These are phyloP conservation scores for Pantala flavescens DNA, from an alignment of 1,140 invertebrate genomes.

Conservation along the genomic window DNA sequence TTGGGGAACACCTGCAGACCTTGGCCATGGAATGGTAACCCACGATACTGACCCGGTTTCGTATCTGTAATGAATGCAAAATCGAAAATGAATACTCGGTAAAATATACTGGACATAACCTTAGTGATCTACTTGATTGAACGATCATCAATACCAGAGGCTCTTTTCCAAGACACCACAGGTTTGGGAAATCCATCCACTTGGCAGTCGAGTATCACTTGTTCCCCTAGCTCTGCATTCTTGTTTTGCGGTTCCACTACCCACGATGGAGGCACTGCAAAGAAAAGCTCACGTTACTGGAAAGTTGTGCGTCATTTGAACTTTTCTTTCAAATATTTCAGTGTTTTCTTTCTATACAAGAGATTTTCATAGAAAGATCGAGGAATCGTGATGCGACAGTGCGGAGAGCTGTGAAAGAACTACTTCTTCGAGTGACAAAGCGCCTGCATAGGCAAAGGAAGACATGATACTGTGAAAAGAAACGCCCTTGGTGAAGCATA, in stretches of 20 bases:
- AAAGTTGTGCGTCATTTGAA: neutral
- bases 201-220: conserved; percentile 37
- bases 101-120: too few relatives aligned
- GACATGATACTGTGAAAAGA: neutral
- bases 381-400: neutral
- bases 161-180: conserved; percentile 39
- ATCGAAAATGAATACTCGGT: neutral
- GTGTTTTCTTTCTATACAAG: neutral
- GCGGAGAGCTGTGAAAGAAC: neutral
- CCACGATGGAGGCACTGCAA: conserved; percentile 44
- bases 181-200: conserved; percentile 38
- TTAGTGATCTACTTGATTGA: too few relatives aligned
- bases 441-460: neutral
- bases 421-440: neutral
- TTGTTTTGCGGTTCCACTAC: conserved; percentile 38
- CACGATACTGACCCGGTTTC: conserved; percentile 27
- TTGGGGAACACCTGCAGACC: conserved; percentile 29
- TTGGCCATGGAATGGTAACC: conserved; percentile 23
- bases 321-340: neutral
- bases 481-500: neutral
- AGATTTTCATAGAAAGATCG: neutral
- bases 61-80: conserved; percentile 25
- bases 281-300: neutral
- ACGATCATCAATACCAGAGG: conserved; percentile 18
- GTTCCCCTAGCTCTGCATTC: conserved; percentile 34